Evolutionary conservation across 2,113 vertebrate genomes (phyloP).

Genomic region (Pterocles gutturalis): DNA sequence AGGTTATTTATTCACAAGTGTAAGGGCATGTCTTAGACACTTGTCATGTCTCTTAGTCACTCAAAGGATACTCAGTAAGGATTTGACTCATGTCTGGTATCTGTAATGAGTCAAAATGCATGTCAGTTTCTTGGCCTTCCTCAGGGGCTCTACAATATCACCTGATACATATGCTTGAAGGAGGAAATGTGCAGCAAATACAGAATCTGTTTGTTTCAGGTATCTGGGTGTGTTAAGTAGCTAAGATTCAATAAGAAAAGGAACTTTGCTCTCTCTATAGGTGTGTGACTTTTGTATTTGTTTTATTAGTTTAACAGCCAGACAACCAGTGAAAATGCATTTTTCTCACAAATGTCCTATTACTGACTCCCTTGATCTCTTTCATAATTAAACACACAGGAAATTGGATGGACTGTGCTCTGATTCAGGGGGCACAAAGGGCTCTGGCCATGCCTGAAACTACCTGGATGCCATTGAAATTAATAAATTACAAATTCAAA

Average conservation of each 20-base stretch:
- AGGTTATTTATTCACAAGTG: not conserved
- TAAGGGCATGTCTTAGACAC: not conserved
- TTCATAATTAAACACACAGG: not conserved
- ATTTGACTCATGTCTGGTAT: not conserved
- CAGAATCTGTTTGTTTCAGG: not conserved
- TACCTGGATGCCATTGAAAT: not conserved
- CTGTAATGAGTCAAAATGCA: not conserved
- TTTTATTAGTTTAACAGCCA: not conserved
- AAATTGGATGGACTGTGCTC: not conserved
- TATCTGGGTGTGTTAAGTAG: not conserved
- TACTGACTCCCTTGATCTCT: not conserved
- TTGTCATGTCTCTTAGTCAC: not conserved
- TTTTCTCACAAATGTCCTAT: not conserved
- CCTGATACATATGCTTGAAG: not conserved
- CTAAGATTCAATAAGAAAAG: not conserved
- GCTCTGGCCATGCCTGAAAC: not conserved
- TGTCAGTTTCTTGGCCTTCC: accelerated
- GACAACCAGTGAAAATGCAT: not conserved
- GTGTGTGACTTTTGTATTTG: not conserved
- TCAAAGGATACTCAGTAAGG: not conserved
- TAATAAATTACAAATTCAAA: not conserved
- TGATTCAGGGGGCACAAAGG: not conserved
- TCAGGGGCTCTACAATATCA: not conserved
- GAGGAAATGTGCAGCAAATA: not conserved
- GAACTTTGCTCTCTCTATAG: not conserved